Conservation (phyloP, 2,797 vertebrate species). For the Graptemys geographica region DNA sequence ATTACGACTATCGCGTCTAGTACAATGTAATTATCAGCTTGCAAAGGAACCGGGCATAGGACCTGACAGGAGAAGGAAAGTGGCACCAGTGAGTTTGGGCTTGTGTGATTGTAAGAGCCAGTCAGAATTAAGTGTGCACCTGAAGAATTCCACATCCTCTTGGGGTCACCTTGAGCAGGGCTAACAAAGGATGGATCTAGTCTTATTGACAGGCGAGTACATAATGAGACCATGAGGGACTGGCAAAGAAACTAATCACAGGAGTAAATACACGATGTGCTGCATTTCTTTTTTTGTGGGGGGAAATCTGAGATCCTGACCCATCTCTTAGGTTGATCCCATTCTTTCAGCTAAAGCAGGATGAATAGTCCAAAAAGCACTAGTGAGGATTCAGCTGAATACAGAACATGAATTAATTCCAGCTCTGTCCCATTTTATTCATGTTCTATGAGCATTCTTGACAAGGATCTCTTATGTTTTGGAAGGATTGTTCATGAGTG, state of each 20-base stretch:
- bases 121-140: fast-evolving
- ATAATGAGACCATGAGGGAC: fast-evolving
- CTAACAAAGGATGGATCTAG: neutral
- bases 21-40: slow-evolving; percentile 49
- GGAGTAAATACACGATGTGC: neutral
- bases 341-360: neutral
- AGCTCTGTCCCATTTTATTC: neutral
- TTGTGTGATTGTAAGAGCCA: fast-evolving
- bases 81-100: fast-evolving
- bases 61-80: neutral
- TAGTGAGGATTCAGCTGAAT: neutral
- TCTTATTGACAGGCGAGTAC: fast-evolving
- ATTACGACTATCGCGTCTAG: neutral
- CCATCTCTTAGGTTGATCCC: neutral
- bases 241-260: neutral
- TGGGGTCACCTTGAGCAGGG: neutral
- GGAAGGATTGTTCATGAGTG: neutral
- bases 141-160: fast-evolving
- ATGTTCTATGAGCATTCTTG: neutral
- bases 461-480: neutral
- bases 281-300: neutral
- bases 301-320: neutral
- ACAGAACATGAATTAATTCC: neutral
- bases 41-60: neutral
- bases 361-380: neutral